Percentiles rank a stretch among this genome's conserved stretches.
Evolutionary conservation across 2,113 vertebrate species (phyloP).

Genomic region (Anolis carolinensis): DNA sequence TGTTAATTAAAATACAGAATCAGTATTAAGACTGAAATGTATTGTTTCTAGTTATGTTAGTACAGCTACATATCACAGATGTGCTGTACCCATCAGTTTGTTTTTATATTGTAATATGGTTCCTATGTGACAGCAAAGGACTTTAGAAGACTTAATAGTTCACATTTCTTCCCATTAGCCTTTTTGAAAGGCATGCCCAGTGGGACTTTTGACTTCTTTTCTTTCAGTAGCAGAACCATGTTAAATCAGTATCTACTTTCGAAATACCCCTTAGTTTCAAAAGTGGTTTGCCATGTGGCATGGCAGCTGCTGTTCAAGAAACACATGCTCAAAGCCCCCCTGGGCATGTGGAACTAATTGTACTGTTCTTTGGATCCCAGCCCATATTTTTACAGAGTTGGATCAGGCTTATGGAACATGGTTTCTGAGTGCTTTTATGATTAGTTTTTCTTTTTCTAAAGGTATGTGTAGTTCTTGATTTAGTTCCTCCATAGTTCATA

Average conservation of each 20-base stretch:
- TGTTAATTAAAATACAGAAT: not conserved
- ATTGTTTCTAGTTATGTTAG: not conserved
- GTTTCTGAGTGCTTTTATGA: conserved; percentile 54
- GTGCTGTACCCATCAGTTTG: not conserved
- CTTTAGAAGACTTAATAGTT: conserved; percentile 21
- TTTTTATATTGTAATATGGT: conserved; percentile 13
- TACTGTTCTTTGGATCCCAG: conserved; percentile 10
- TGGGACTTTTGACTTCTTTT: not conserved
- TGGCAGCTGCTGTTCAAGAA: conserved; percentile 12
- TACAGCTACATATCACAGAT: not conserved
- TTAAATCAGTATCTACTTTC: not conserved
- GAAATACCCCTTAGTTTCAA: conserved; percentile 9
- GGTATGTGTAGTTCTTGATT: conserved; percentile 37
- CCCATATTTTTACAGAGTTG: conserved; percentile 26
- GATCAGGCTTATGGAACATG: conserved; percentile 31
- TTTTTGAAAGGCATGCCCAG: conserved; percentile 37
- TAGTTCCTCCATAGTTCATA: conserved; percentile 12
- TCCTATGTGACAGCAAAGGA: not conserved
- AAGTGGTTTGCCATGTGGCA: conserved; percentile 18
- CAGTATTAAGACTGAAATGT: not conserved
- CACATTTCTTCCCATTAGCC: conserved; percentile 6
- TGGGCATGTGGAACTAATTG: conserved; percentile 6
- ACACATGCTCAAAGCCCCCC: conserved; percentile 1
- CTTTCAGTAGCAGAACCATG: not conserved
- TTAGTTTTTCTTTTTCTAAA: conserved; percentile 40